phyloP scores from a whole-genome alignment of 2,888 invertebrate species.

The Trichogramma dendrolimi region DNA sequence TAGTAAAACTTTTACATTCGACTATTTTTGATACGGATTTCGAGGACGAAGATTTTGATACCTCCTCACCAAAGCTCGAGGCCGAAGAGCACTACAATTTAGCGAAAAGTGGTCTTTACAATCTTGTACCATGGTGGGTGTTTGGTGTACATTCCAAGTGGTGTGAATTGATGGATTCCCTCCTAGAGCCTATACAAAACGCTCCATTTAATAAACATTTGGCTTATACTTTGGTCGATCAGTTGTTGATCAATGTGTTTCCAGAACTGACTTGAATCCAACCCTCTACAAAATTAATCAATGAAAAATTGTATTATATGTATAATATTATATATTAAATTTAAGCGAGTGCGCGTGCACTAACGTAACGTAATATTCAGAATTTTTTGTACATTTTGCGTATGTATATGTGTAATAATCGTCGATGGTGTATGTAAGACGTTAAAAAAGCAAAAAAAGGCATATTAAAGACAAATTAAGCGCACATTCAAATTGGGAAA shows the following conservation, averaged over 20 bases:
- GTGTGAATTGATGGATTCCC: conserved; percentile 42
- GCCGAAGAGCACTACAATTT: conserved; percentile 36
- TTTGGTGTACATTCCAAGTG: conserved; percentile 41
- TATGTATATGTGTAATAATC: too few relatives aligned
- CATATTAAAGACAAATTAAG: too few relatives aligned
- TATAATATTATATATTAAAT: too few relatives aligned
- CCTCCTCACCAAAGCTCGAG: conserved; percentile 14
- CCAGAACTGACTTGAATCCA: conserved; percentile 58
- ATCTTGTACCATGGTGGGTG: conserved; percentile 45
- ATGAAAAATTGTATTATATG: not conserved
- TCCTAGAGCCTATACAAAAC: conserved; percentile 53
- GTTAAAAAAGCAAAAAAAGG: too few relatives aligned
- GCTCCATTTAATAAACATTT: conserved; percentile 63
- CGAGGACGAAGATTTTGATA: conserved; percentile 23
- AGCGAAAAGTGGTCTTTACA: conserved; percentile 42
- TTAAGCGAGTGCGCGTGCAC: too few relatives aligned
- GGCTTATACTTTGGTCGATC: conserved; percentile 74
- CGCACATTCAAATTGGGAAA: too few relatives aligned
- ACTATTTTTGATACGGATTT: conserved; percentile 36
- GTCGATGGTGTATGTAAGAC: too few relatives aligned
- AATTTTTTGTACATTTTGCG: too few relatives aligned
- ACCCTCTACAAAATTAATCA: not conserved
- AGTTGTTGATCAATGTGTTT: conserved; percentile 70
- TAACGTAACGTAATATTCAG: too few relatives aligned
- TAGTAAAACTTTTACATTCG: conserved; percentile 43